Conservation (phyloP, 2,113 vertebrate species). For the Seriola quinqueradiata region DNA sequence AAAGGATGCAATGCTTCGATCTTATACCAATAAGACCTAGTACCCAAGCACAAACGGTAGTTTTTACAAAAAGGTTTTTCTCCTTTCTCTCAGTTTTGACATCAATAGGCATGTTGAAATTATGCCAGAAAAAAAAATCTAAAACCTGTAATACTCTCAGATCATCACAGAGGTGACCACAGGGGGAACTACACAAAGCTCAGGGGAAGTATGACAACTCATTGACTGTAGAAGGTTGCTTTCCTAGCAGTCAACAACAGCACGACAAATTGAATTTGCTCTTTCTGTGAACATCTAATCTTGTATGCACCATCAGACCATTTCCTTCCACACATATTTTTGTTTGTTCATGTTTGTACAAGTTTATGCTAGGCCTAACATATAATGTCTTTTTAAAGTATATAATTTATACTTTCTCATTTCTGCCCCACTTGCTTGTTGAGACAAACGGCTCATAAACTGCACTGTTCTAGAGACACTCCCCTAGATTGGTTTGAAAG, state of each 20-base stretch:
- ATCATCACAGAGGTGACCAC: neutral
- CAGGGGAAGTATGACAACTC: neutral
- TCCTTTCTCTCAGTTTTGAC: conserved; percentile 1
- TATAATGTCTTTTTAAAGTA: conserved; percentile 16
- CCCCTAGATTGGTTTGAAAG: conserved; percentile 27
- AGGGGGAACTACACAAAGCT: neutral
- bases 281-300: neutral
- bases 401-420: conserved; percentile 11
- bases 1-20: conserved; percentile 38
- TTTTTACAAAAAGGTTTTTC: neutral
- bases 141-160: neutral
- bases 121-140: neutral
- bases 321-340: neutral
- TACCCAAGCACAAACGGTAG: neutral
- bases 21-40: neutral
- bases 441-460: conserved; percentile 48
- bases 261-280: neutral
- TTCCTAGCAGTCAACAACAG: neutral
- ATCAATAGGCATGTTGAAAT: neutral
- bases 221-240: neutral
- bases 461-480: conserved; percentile 16
- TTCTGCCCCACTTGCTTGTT: conserved; percentile 39
- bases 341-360: neutral
- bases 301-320: neutral
- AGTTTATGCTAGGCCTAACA: neutral